Conservation (phyloP, 2,888 invertebrate genomes). For the Xestia sexstrigata region DNA sequence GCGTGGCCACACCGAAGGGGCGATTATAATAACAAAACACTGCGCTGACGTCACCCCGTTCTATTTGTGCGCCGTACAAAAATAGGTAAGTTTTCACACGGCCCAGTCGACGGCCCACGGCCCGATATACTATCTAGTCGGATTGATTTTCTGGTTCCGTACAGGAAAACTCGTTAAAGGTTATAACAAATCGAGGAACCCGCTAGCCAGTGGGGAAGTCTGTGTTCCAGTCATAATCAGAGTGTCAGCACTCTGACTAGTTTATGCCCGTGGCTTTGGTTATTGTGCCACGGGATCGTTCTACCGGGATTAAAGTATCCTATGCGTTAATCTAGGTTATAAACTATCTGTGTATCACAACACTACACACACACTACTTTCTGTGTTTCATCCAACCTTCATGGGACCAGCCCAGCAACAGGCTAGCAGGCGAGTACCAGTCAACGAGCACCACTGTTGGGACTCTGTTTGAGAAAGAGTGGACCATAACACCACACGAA, state of each 20-base stretch:
- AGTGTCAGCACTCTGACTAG: too few species aligned
- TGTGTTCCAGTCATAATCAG: too few species aligned
- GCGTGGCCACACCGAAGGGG: slow-evolving; percentile 59
- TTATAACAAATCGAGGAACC: background rate
- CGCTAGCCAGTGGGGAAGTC: background rate
- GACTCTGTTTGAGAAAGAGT: background rate
- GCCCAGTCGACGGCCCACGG: slow-evolving; percentile 68
- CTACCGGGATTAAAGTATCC: too few species aligned
- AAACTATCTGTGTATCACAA: too few species aligned
- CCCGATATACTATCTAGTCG: slow-evolving; percentile 48
- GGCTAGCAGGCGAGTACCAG: too few species aligned
- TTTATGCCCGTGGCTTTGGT: background rate
- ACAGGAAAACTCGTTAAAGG: slow-evolving; percentile 10
- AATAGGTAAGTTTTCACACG: slow-evolving; percentile 78
- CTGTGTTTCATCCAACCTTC: too few species aligned
- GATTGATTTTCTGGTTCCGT: slow-evolving; percentile 50
- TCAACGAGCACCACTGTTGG: too few species aligned
- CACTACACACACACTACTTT: too few species aligned
- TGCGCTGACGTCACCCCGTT: slow-evolving; percentile 69
- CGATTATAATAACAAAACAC: slow-evolving; percentile 72
- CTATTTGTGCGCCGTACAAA: slow-evolving; percentile 79
- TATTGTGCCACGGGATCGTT: background rate
- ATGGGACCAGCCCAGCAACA: too few species aligned
- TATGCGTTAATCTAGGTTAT: too few species aligned
- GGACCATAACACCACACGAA: background rate